Percentiles rank a stretch among this genome's conserved stretches.
These are phyloP conservation scores for Sphaerophoria taeniata DNA, from an alignment of 2,888 invertebrate species.

Conservation along the genomic window DNA sequence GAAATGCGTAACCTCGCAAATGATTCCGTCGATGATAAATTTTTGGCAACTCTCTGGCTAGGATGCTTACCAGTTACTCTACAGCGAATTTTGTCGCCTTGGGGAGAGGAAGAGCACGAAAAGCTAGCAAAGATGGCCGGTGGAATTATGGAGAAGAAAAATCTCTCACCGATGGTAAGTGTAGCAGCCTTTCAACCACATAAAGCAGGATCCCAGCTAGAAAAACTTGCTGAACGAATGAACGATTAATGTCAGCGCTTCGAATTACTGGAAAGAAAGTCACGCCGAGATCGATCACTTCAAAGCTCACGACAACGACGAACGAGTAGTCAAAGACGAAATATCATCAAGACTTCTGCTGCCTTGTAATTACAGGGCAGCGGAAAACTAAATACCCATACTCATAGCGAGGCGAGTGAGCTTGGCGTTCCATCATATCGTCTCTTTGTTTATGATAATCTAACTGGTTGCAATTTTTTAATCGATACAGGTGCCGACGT, in stretches of 20 bases:
- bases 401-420: slow-evolving; percentile 9
- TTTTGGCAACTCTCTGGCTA: too few species aligned
- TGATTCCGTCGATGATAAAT: too few species aligned
- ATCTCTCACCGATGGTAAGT: not conserved
- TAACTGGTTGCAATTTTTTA: slow-evolving; percentile 3
- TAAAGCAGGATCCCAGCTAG: not conserved
- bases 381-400: slow-evolving; percentile 9
- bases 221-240: slow-evolving; percentile 3
- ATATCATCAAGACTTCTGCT: not conserved
- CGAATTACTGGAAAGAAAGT: not conserved
- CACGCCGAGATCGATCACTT: not conserved
- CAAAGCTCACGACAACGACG: not conserved
- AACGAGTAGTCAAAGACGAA: not conserved
- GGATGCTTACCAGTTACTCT: too few species aligned
- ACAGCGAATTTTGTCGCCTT: too few species aligned
- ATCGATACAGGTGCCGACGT: slow-evolving; percentile 23
- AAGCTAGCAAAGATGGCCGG: too few species aligned
- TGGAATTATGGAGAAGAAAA: not conserved
- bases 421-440: not conserved
- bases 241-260: not conserved
- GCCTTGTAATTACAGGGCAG: not conserved
- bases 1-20: too few species aligned
- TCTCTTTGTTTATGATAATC: slow-evolving; percentile 14
- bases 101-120: too few species aligned
- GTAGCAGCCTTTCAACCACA: not conserved